Percentiles rank a stretch among this genome's conserved stretches.
Evolutionary conservation across 2,888 invertebrate genomes (phyloP).

Genomic region (Caenorhabditis doughertyi): DNA sequence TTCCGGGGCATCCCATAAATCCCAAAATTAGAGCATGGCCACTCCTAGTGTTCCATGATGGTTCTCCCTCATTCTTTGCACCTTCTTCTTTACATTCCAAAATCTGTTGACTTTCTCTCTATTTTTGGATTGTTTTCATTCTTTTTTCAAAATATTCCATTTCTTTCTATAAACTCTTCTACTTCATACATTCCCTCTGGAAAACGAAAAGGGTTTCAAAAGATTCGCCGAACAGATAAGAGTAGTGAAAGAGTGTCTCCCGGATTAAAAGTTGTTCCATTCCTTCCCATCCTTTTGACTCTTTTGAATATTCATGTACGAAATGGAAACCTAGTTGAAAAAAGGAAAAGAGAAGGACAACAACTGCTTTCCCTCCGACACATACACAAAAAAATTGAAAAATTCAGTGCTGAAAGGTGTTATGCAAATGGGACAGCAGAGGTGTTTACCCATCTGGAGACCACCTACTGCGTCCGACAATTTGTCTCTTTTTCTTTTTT

Average conservation of each 20-base stretch:
- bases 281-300: not conserved
- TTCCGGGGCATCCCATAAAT: no score
- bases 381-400: conserved; percentile 39
- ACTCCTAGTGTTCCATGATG: not conserved
- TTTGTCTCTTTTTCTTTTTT: conserved; percentile 29
- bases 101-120: conserved; percentile 3
- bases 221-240: conserved; percentile 22
- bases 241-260: conserved; percentile 15
- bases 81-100: conserved; percentile 8
- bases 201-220: conserved; percentile 19
- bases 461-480: conserved; percentile 41
- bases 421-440: conserved; percentile 35
- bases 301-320: conserved; percentile 32
- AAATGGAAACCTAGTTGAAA: conserved; percentile 24
- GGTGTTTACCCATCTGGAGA: conserved; percentile 33
- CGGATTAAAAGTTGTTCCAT: conserved; percentile 56
- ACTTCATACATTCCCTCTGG: conserved; percentile 30
- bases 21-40: no score
- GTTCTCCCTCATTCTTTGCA: no score
- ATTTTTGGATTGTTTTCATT: not conserved
- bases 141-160: conserved; percentile 10
- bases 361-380: not conserved
- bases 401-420: conserved; percentile 36
- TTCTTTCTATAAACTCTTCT: not conserved
- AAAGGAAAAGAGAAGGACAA: conserved; percentile 1